Conservation (phyloP, 2,797 vertebrate species). For the Antrozous pallidus region DNA sequence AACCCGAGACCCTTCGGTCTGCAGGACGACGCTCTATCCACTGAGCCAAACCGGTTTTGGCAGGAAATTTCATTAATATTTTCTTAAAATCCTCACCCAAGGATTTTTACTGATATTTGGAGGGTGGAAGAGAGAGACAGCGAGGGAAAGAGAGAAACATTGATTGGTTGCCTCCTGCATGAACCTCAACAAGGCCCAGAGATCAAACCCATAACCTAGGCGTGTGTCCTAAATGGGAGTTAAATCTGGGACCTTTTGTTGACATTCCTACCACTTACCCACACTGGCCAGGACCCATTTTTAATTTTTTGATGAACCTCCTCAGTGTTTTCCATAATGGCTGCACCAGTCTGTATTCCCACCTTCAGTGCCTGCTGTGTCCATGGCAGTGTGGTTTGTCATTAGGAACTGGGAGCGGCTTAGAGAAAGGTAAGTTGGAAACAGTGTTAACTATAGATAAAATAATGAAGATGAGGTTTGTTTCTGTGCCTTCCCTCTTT, state of each 20-base stretch:
- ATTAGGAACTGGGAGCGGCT: background rate
- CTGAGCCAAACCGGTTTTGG: too few relatives aligned
- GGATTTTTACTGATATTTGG: background rate
- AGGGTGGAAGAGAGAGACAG: too few relatives aligned
- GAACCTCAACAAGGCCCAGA: too few relatives aligned
- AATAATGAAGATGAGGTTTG: background rate
- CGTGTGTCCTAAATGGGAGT: too few relatives aligned
- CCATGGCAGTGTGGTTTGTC: background rate
- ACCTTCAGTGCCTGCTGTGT: background rate
- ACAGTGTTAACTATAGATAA: background rate
- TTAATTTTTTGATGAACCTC: background rate
- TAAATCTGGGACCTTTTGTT: too few relatives aligned
- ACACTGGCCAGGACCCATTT: background rate
- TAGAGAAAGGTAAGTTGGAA: constrained; percentile 9
- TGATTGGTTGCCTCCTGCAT: background rate
- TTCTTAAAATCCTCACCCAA: too few relatives aligned
- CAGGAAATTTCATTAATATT: too few relatives aligned
- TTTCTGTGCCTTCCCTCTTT: constrained; percentile 6
- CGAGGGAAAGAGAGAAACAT: background rate
- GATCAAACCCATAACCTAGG: too few relatives aligned
- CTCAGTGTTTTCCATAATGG: background rate
- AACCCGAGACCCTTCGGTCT: too few relatives aligned
- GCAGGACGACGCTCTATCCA: too few relatives aligned
- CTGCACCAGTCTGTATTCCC: background rate
- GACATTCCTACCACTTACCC: too few relatives aligned